phyloP scores from a whole-genome alignment of 2,888 invertebrate genomes.

The Tachina lurida region DNA sequence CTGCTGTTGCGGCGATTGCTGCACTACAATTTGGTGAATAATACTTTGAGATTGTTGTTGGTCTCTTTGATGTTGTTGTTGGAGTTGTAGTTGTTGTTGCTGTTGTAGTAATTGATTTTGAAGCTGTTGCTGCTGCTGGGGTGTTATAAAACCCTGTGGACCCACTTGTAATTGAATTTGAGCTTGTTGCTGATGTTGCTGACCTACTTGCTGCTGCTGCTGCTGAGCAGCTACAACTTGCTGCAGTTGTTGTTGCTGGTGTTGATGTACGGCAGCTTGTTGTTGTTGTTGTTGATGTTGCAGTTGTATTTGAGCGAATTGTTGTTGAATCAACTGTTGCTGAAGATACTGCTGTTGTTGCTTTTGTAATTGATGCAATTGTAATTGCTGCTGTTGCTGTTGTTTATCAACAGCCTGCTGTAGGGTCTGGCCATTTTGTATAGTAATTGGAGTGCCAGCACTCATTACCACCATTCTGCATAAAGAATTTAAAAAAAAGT shows the following conservation, averaged over 20 bases:
- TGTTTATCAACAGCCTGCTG: constrained; percentile 78
- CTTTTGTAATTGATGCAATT: constrained; percentile 80
- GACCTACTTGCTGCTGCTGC: constrained; percentile 80
- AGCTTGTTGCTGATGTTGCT: constrained; percentile 81
- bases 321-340: constrained; percentile 79
- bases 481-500: constrained; percentile 1
- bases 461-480: constrained; percentile 83
- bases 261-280: constrained; percentile 75
- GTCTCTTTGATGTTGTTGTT: constrained; percentile 80
- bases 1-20: constrained; percentile 77
- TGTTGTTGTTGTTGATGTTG: constrained; percentile 80
- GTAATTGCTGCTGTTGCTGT: constrained; percentile 77
- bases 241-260: constrained; percentile 76
- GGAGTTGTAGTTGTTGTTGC: constrained; percentile 82
- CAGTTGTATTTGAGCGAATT: constrained; percentile 77
- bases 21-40: constrained; percentile 80
- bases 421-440: constrained; percentile 81
- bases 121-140: constrained; percentile 77
- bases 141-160: constrained; percentile 59
- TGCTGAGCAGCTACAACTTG: constrained; percentile 71
- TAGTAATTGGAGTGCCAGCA: constrained; percentile 81
- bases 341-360: constrained; percentile 79
- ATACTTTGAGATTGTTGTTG: constrained; percentile 84
- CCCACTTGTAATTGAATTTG: constrained; percentile 77
- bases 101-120: constrained; percentile 77